phyloP scores from a whole-genome alignment of 2,113 vertebrate genomes.

The Shinisaurus crocodilurus region DNA sequence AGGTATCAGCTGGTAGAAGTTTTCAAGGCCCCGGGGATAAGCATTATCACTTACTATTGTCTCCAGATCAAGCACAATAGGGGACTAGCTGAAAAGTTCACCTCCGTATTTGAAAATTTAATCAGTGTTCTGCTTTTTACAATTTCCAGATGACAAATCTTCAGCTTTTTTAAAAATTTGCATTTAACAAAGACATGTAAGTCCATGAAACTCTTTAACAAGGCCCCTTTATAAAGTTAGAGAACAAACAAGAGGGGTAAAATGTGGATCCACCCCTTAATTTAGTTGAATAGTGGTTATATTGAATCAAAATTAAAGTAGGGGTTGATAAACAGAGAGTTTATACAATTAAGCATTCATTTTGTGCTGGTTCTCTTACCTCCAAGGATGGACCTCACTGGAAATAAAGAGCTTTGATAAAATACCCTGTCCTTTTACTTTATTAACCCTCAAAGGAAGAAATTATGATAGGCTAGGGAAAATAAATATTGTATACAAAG shows the following conservation, averaged over 20 bases:
- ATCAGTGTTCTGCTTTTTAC: constrained; percentile 35
- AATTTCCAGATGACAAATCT: constrained; percentile 22
- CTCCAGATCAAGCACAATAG: neutral
- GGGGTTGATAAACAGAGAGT: constrained; percentile 7
- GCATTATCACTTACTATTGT: neutral
- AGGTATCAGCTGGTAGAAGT: neutral
- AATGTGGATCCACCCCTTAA: constrained; percentile 30
- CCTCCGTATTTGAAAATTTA: neutral
- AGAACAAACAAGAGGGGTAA: accelerated
- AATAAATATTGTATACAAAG: neutral
- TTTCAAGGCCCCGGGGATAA: neutral
- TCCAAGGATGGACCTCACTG: neutral
- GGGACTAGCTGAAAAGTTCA: neutral
- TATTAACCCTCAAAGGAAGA: constrained; percentile 3
- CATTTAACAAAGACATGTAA: neutral
- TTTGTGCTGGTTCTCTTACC: neutral
- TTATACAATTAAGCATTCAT: neutral
- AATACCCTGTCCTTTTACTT: neutral
- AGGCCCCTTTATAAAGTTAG: constrained; percentile 39
- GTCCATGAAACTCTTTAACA: constrained; percentile 27
- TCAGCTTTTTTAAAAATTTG: neutral
- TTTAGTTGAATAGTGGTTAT: constrained; percentile 39
- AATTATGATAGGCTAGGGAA: neutral
- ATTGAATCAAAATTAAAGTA: constrained; percentile 40
- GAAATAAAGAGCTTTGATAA: neutral